Evolutionary conservation across 2,888 invertebrate genomes (phyloP).

Genomic region (Chesias legatella): DNA sequence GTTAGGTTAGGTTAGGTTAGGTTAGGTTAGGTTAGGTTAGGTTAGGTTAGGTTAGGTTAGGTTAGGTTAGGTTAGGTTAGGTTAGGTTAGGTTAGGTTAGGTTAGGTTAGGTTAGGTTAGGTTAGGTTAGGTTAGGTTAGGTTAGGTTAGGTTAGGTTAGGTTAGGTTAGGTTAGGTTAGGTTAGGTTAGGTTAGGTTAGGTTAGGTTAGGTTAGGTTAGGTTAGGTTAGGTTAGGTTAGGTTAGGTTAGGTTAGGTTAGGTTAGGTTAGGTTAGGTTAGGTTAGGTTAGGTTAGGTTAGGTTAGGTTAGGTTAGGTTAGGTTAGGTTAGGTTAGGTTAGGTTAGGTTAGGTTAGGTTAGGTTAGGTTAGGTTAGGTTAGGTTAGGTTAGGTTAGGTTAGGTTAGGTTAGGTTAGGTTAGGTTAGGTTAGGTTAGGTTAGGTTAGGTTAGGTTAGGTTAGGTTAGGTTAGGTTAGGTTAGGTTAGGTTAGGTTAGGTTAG

Average conservation of each 20-base stretch:
- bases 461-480: constrained; percentile 20
- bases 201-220: constrained; percentile 32
- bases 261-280: constrained; percentile 27
- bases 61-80: constrained; percentile 25
- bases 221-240: constrained; percentile 30
- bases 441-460: constrained; percentile 23
- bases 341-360: constrained; percentile 9
- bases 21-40: constrained; percentile 22
- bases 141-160: constrained; percentile 32
- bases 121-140: constrained; percentile 30
- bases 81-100: constrained; percentile 31
- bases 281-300: constrained; percentile 28
- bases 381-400: constrained; percentile 11
- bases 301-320: constrained; percentile 24
- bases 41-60: constrained; percentile 32
- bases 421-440: constrained; percentile 26
- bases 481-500: constrained; percentile 25
- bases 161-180: constrained; percentile 32
- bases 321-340: constrained; percentile 10
- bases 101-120: constrained; percentile 31
- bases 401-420: constrained; percentile 22
- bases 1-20: constrained; percentile 11
- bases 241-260: constrained; percentile 26
- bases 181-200: constrained; percentile 28
- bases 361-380: constrained; percentile 11